Conservation (phyloP, 2,113 vertebrate genomes). For the Pseudopipra pipra region DNA sequence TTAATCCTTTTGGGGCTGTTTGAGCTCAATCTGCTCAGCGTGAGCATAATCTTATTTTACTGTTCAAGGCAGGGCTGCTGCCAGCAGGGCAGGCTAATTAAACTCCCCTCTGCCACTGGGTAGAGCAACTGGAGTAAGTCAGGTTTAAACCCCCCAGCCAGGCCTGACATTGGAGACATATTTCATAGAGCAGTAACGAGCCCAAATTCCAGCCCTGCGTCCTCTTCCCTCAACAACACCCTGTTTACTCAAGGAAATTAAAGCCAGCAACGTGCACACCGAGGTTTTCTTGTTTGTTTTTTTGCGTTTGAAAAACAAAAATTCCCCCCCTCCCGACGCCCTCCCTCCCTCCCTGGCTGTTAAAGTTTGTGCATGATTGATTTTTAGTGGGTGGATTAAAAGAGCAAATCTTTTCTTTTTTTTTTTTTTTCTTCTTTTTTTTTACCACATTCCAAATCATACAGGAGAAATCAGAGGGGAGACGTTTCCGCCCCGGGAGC, state of each 20-base stretch:
- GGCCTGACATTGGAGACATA: background rate
- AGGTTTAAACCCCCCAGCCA: background rate
- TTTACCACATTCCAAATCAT: background rate
- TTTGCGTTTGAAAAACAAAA: background rate
- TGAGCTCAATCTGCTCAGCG: background rate
- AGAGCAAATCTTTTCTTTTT: background rate
- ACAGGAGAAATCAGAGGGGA: background rate
- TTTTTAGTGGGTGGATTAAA: background rate
- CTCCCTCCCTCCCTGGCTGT: background rate
- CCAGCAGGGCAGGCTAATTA: background rate
- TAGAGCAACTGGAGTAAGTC: background rate
- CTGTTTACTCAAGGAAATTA: slow-evolving; percentile 65
- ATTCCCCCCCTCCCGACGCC: background rate
- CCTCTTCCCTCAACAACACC: background rate
- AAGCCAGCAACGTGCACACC: slow-evolving; percentile 30
- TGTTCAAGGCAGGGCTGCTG: background rate
- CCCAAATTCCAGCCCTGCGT: slow-evolving; percentile 14
- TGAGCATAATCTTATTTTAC: background rate
- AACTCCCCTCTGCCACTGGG: background rate
- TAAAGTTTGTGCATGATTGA: slow-evolving; percentile 7
- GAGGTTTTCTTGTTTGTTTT: background rate
- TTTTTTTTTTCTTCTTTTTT: background rate
- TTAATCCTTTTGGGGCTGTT: background rate
- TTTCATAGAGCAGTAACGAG: slow-evolving; percentile 40
- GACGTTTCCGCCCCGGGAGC: background rate